Evolutionary conservation across 2,797 vertebrate genomes (phyloP), one percentile per base, ranked within the genome.

Genomic region (Paedocypris micromegethes): DNA sequence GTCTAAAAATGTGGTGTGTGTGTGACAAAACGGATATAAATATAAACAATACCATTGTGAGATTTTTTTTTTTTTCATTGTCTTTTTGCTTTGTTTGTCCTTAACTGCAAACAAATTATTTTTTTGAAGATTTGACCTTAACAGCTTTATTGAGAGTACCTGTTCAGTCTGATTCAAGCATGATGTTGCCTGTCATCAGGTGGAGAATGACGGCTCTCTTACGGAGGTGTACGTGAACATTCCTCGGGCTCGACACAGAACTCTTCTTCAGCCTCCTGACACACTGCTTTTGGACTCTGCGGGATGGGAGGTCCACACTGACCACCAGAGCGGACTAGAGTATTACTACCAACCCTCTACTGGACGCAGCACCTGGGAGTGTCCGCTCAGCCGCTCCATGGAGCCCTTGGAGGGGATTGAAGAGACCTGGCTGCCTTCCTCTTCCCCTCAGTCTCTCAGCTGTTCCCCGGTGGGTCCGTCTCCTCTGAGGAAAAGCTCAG

Each of bases 321-420:
- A 98, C 78, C 44, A 84, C 0, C 86, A 80, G 5, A 97, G 88
- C 4, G 95, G 95, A 38, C 92, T 87, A 60, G 88, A 90, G 76
- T 98, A 93, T 79, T 98, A 92, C 81, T 95, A 93, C 79, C 93
- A 98, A 79, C 86, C 91, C 0, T 64, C 78, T 67, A 93, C 93
- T 0, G 93, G 94, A 2, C 88, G 81, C 69, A 94, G 92, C 75
- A 97, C 94, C 58, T 98, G 96, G 96, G 93, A 98, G 5, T 90
- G 83, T 68, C 95, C 95, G 2, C 89, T 90, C 37, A 73, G 83
- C 68, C 68, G 72, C 53, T 77, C 72, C 52, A 72, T 80, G 0
- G 85, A 87, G 68, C 64, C 75, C 0, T 76, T 85, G 45, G 53
- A 9, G 41, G 55, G 64, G 0, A 4, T 40, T 0, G 80, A 83